A percentile compares a stretch with the other conserved stretches of the same genome.
These are phyloP conservation scores for Melangyna quadrimaculata DNA, from an alignment of 2,888 invertebrate species.

Conservation along the genomic window DNA sequence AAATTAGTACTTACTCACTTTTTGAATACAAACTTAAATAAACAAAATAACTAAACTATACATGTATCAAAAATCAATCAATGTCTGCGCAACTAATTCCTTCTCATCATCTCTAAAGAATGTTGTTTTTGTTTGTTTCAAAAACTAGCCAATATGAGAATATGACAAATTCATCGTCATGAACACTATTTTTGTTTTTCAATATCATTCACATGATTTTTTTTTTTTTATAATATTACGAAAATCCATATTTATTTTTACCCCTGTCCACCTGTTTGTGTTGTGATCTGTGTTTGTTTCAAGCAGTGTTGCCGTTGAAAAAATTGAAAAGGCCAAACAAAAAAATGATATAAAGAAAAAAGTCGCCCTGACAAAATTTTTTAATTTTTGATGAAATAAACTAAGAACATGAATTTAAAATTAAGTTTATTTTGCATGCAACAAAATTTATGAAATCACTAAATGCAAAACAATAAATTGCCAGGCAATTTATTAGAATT, in stretches of 20 bases:
- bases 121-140: background rate
- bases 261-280: constrained; percentile 59
- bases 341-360: too few relatives aligned
- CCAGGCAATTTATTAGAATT: too few relatives aligned
- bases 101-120: constrained; percentile 15
- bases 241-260: constrained; percentile 56
- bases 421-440: too few relatives aligned
- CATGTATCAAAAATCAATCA: constrained; percentile 33
- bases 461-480: too few relatives aligned
- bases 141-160: background rate
- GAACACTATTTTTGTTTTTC: constrained; percentile 29
- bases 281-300: constrained; percentile 8
- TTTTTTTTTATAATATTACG: constrained; percentile 23
- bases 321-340: too few relatives aligned
- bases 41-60: background rate
- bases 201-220: background rate
- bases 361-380: too few relatives aligned
- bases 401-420: too few relatives aligned
- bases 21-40: background rate
- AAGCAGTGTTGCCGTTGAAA: too few relatives aligned
- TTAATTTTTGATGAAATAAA: too few relatives aligned
- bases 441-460: too few relatives aligned
- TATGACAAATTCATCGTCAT: constrained; percentile 27
- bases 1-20: background rate
- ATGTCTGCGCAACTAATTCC: constrained; percentile 25